These are phyloP conservation scores for Pararge aegeria DNA, from an alignment of 1,140 invertebrate genomes.

Conservation along the genomic window DNA sequence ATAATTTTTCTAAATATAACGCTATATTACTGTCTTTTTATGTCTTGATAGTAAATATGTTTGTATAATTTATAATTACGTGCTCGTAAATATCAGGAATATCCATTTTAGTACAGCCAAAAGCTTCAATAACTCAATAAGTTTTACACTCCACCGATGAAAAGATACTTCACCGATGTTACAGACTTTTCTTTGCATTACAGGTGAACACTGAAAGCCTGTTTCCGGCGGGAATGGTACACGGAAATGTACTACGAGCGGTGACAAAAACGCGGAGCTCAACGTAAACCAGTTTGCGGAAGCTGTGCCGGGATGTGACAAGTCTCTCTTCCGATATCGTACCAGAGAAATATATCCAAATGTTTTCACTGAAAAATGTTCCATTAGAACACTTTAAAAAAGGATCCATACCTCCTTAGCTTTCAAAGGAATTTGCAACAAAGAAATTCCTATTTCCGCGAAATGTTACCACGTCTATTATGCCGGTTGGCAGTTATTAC, in stretches of 20 bases:
- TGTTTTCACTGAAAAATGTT: constrained; percentile 18
- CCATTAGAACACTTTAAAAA: constrained; percentile 14
- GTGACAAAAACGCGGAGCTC: constrained; percentile 51
- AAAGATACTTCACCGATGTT: constrained; percentile 11
- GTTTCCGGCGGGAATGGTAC: constrained; percentile 56
- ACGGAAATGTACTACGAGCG: constrained; percentile 60
- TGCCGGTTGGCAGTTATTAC: constrained; percentile 39
- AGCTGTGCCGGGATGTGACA: constrained; percentile 35
- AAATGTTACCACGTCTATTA: constrained; percentile 45
- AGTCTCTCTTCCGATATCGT: constrained; percentile 27
- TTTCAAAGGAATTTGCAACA: constrained; percentile 46
- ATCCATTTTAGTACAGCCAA: neutral
- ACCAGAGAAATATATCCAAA: constrained; percentile 14
- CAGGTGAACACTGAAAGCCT: constrained; percentile 60
- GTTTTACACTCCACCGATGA: constrained; percentile 8
- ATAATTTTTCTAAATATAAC: neutral
- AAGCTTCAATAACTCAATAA: neutral
- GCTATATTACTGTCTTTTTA: no score
- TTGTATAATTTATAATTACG: neutral
- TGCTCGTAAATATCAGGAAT: neutral
- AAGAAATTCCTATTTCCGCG: constrained; percentile 40
- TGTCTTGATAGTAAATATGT: no score
- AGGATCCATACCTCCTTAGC: constrained; percentile 16
- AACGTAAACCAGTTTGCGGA: constrained; percentile 44
- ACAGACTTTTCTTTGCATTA: constrained; percentile 31